Base-by-base conservation (phyloP, 2,797 vertebrate species). In the Simalia tracyae region DNA sequence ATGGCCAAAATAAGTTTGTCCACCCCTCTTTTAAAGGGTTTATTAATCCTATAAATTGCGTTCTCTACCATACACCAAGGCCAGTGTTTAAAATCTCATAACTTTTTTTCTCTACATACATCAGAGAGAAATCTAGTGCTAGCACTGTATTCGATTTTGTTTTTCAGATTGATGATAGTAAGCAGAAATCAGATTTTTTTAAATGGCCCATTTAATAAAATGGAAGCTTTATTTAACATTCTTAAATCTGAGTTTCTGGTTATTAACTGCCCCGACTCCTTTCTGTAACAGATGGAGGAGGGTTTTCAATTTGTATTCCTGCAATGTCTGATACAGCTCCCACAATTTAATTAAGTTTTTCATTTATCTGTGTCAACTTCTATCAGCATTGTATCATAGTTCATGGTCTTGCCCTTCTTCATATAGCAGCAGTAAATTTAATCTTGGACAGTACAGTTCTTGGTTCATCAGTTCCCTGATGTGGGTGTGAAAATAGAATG, bases 301-400 rank as follows among this genome's bases (percentile, higher is more conserved):
- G 36, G 60, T 56, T 92, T 94, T 91, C 72, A 89, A 84, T 92
- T 81, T 72, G 42, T 92, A 89, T 81, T 88, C 91, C 64, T 59
- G n/a, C 59, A 54, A 63, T 87, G 88, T 84, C 91, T 91, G 84
- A 86, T 94, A 66, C 84, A 94, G 96, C 97, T 97, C 97, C 97
- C 97, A 97, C 97, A 97, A 96, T 97, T 81, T 98, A 98, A 98
- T 98, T 98, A 98, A 98, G 97, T 98, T 97, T 97, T 96, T 94
- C 91, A 93, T 94, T 93, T 93, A 85, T 93, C 92, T 92, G 61
- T 76, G 88, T 94, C 90, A 89, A 84, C 92, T 88, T 92, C 90
- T 90, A 63, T 90, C 72, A 93, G 87, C 84, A 26, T 60, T 84
- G 91, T 91, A 94, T 92, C 90, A 91, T 91, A 91, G 91, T 89